These are phyloP conservation scores for Patella caerulea DNA, from an alignment of 2,888 invertebrate genomes.

Conservation along the genomic window DNA sequence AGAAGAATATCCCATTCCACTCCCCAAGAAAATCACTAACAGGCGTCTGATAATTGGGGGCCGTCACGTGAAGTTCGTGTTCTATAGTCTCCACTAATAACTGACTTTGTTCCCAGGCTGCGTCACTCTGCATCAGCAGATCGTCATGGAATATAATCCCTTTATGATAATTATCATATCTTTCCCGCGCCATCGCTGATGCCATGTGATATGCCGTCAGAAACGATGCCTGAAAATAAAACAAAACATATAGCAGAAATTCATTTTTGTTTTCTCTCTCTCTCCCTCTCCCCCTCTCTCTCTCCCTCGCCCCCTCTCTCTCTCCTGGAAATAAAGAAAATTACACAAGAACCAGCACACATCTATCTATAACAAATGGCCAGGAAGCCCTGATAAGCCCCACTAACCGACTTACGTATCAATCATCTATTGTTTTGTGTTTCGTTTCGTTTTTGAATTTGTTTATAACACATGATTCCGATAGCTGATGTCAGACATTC, in stretches of 20 bases:
- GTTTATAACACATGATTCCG: too few relatives aligned
- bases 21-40: conserved; percentile 20
- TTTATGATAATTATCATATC: conserved; percentile 29
- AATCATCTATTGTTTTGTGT: too few relatives aligned
- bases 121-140: conserved; percentile 30
- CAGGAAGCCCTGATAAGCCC: too few relatives aligned
- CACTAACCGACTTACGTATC: too few relatives aligned
- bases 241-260: background rate
- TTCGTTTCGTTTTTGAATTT: too few relatives aligned
- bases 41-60: conserved; percentile 31
- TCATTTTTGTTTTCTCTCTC: too few relatives aligned
- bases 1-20: conserved; percentile 35
- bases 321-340: too few relatives aligned
- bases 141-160: conserved; percentile 37
- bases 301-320: too few relatives aligned
- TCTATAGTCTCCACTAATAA: conserved; percentile 23
- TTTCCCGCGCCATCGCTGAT: conserved; percentile 25
- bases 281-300: too few relatives aligned
- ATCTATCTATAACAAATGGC: too few relatives aligned
- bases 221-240: conserved; percentile 30
- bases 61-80: conserved; percentile 35
- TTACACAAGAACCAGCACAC: too few relatives aligned
- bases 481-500: too few relatives aligned
- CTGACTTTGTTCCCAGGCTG: conserved; percentile 32
- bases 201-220: conserved; percentile 36